Base-by-base conservation (phyloP, 1,140 invertebrate species). In the Steinernema feltiae region DNA sequence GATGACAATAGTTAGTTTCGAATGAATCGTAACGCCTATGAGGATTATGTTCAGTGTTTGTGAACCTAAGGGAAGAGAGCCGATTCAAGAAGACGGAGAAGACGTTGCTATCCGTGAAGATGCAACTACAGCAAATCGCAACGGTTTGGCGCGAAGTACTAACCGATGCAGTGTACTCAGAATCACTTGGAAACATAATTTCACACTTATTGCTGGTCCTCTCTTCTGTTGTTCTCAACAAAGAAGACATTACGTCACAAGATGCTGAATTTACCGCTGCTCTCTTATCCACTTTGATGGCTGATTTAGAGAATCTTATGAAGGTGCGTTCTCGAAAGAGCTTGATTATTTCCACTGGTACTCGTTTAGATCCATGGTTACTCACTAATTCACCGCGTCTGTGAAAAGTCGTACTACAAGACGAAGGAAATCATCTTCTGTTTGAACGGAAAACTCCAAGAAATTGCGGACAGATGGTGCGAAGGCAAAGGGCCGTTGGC, bases 401-500 rank as follows among this genome's bases (percentile, higher is more conserved):
- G 76, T 63, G 48, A 48, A 18, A 77, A 31, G 30, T 48, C 46
- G 2, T 77, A 77, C 53, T 77, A 78, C 76, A 30, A 70, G 21
- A 27, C 32, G 1, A 77, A 77, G 53, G 76, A 77, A 35, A 73
- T 77, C 53, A 71, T 77, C 69, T 77, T 77, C 76, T 71, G 76
- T 24, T 24, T 77, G 3, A 76, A 77, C 31, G 76, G 46, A 18
- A 71, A 24, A n/a, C 75, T 77, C n/a, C 76, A 76, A 74, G 75
- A 79, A 46, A 77, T 77, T 71, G 30, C 32, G 29, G 76, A 77
- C 1, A 53, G 76, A 7, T 77, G 76, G 76, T 77, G 76, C 63
- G 76, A 77, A 53, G 70, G 76, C 27, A 78, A 78, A 32, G 76
- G 76, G 1, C 76, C 76, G 3, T 31, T 77, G 76, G 76, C 76